Evolutionary conservation across 2,113 vertebrate genomes (phyloP).

Genomic region (Gymnocephalus cernua): DNA sequence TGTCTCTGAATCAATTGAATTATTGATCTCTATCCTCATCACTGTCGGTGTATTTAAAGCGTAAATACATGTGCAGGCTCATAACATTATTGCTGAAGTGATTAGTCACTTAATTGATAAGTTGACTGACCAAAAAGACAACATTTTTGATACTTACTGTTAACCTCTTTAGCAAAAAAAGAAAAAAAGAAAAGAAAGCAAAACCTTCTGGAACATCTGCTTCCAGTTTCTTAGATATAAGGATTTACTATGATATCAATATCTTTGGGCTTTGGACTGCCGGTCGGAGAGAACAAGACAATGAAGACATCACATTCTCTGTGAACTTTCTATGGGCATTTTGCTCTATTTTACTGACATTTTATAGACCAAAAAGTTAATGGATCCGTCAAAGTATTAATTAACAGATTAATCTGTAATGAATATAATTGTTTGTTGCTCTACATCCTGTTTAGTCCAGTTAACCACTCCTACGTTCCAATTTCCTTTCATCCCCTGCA

Average conservation of each 20-base stretch:
- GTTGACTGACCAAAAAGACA: not conserved
- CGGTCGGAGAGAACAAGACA: not conserved
- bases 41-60: not conserved
- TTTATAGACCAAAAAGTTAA: not conserved
- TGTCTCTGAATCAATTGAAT: not conserved
- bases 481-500: not conserved
- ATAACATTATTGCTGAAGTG: not conserved
- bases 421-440: not conserved
- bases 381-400: not conserved
- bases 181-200: too few species aligned
- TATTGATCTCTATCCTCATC: too few species aligned
- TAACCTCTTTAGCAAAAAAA: not conserved
- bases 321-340: not conserved
- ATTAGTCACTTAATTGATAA: not conserved
- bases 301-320: not conserved
- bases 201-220: not conserved
- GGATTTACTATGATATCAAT: not conserved
- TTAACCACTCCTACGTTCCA: not conserved
- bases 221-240: not conserved
- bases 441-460: not conserved
- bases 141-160: not conserved
- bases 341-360: not conserved
- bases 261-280: not conserved
- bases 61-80: not conserved
- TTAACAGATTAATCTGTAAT: not conserved